Base-by-base conservation (phyloP, 2,113 vertebrate genomes). In the Poeciliopsis occidentalis region DNA sequence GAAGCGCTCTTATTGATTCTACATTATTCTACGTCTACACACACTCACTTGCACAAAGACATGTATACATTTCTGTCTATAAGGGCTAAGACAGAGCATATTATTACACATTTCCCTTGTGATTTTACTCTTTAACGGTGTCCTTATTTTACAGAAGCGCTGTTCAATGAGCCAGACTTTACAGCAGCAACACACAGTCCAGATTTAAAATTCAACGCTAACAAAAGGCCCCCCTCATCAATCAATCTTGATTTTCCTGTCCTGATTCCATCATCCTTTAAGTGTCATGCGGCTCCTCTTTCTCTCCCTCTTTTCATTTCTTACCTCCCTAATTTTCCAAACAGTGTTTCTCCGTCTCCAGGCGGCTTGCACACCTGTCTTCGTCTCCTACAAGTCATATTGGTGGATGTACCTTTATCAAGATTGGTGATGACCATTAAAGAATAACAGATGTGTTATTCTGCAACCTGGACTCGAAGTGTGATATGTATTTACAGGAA, bases 41-140 rank as follows among this genome's bases (percentile, higher is more conserved):
- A 39, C 30, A 61, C 2, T 39, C 73, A 72, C 26, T 31, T 11
- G 17, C 26, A 39, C 79, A 75, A 51, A 68, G 15, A n/a, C 6
- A 39, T 74, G 75, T 65, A 67, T 19, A 74, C 32, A 85, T 37
- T 74, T 72, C 57, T 62, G 27, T 74, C 69, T 47, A n/a, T 26
- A 44, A 68, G 75, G 65, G 51, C 70, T 51, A 70, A 77, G 65
- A 69, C 22, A 12, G 5, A 37, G 30, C 44, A 71, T 61, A 67
- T 77, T 67, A 88, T 86, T 78, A 85, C 81, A 74, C 47, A 26
- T 72, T 61, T 91, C 87, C 82, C 87, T 61, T 47, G 80, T 73
- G 89, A 81, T 74, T 90, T 67, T 32, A 61, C 81, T 92, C 73
- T 89, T 91, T 86, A 88, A 83, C 19, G 11, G 12, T 81, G 86